Base-by-base conservation (phyloP, 2,797 vertebrate genomes). In the Nyctalus aviator region DNA sequence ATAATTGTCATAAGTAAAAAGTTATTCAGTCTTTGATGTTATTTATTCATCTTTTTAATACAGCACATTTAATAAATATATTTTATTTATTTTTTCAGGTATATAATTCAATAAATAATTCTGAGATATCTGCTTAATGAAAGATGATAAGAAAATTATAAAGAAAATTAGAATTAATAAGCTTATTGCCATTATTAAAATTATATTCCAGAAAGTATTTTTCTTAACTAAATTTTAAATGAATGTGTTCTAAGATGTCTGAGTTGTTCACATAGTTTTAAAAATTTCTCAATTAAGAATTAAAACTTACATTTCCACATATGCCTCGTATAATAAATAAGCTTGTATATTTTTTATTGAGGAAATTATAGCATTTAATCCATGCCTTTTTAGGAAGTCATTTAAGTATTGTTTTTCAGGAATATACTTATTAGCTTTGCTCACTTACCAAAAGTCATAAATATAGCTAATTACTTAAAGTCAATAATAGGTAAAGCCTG, bases 151-250 rank as follows among this genome's bases (percentile, higher is more conserved):
- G 48, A 32, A 82, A 76, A 79, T 53, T 48, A 84, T 69, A 85
- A 79, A 57, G 55, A 92, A 94, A 88, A 69, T 41, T 41, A 66
- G 59, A 85, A 69, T 79, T 91, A 86, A 78, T 37, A 55, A 32
- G 20, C 37, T 81, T 78, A 32, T 41, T 85, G 20, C 20, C 11
- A 66, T 90, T 50, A 20, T 71, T 32, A 75, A 25, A 48, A n/a
- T 94, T 81, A 82, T 62, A 75, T 91, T 91, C 75, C 30, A 68
- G 55, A 27, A 57, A 88, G 35, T 82, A 21, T n/a, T 93, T 87
- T 83, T 88, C 48, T 37, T 73, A 53, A 90, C 25, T 82, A 57
- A 62, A 50, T 88, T 85, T 64, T 25, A 85, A 57, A 86, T 83
- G 48, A 83, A 25, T 76, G 2, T 83, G 11, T 88, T 79, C 64